Base-by-base conservation (phyloP, 2,113 vertebrate species). In the Hippolais icterina region DNA sequence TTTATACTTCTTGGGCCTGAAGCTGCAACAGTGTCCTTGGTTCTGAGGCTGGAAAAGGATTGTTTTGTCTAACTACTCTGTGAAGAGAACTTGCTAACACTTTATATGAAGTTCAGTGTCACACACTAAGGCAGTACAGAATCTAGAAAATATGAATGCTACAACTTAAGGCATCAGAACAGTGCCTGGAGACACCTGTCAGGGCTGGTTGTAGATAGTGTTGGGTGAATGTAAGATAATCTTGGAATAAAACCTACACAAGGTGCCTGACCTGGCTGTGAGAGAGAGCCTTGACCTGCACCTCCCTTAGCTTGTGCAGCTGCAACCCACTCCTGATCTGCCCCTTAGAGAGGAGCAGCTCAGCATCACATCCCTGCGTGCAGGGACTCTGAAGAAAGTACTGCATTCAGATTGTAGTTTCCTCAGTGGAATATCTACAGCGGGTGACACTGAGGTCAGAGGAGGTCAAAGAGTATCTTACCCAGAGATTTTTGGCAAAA, bases 401-500 rank as follows among this genome's bases (percentile, higher is more conserved):
- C 11, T 29, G 49, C 37, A 37, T 50, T 27, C 56, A 39, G 33
- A 46, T 10, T 0, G 0, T 39, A 16, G 9, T 31, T 24, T 63
- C 47, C 27, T 31, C 31, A 35, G 29, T 22, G 42, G n/a, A 74
- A 13, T 37, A 50, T 44, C 31, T 74, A 39, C 65, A 71, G 56
- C 0, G 5, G 5, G n/a, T 52, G 47, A 87, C 33, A 27, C 33
- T 28, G 66, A 87, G 72, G 42, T 74, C 31, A 0, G 7, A n/a
- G 66, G 50, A 93, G 59, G 42, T 25, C 54, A n/a, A 35, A 39
- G 41, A 77, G 21, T 47, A 25, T 78, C 56, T 92, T 44, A 64
- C 15, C 17, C 52, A 35, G 52, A 87, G 53, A 78, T 60, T 79
- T 69, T 87, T 2, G 0, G 10, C 57, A 87, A 23, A 95, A 72